Evolutionary conservation across 2,888 invertebrate genomes (phyloP), one percentile per base, ranked within the genome.

Genomic region (Rhagium mordax): DNA sequence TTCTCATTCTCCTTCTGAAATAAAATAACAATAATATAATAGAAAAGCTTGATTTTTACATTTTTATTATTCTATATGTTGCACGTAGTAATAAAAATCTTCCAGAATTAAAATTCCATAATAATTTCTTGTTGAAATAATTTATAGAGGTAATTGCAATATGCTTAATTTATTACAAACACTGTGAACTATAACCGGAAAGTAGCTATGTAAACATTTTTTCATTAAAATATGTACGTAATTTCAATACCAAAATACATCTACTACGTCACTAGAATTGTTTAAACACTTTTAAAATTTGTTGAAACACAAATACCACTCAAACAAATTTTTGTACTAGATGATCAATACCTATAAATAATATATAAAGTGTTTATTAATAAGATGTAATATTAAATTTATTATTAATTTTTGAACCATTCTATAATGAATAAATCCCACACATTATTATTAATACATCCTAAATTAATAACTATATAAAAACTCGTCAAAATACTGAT

Each of bases 1-100:
- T 92, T 82, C 93, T 88, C 94, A 94, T 94, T 62, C 93, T 90
- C 78, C 92, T 89, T 78, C 90, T 90, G 81, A 70, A 85, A 85
- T 18, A 71, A 69, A 69, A 61, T 47, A 41, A 41, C 13, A 10
- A 41, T 41, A 10, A 2, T 13, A 13, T 41, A 10, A 1, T 41
- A 13, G 41, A 41, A 41, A 41, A 41, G 1, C 6, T 29, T 41
- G 13, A 3, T 13, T 41, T 24, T 24, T 24, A 24, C 24, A 6
- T 24, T 24, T 24, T 24, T 24, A 6, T 24, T 24, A n/a, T n/a
- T n/a, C n/a, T n/a, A n/a, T n/a, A n/a, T n/a, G n/a, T 24, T 24
- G 24, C 6, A 6, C 24, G 3, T 24, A 24, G 3, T 6, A 4
- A 24, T 24, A 4, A 24, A 4, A 24, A 4, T 24, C 6, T 24